Percentiles rank a stretch among this genome's conserved stretches.
Evolutionary conservation across 2,113 vertebrate genomes (phyloP).

Genomic region (Gallinago paraguaiae): DNA sequence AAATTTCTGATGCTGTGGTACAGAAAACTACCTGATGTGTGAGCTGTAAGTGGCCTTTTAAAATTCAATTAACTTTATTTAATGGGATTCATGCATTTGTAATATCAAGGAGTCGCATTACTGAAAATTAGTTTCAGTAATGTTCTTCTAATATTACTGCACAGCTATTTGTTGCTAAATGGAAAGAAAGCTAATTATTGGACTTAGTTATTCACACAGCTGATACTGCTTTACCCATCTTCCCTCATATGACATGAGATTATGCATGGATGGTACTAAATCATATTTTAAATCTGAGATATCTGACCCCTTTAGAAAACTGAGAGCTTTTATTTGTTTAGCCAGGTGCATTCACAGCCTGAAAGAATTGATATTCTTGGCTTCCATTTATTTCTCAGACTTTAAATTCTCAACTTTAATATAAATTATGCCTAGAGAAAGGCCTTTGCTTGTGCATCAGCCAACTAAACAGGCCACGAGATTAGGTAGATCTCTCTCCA

Average conservation of each 20-base stretch:
- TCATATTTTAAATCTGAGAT: background rate
- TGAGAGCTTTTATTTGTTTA: background rate
- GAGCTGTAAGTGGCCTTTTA: slow-evolving; percentile 60
- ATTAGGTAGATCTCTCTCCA: background rate
- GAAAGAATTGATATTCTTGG: background rate
- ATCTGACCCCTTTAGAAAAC: background rate
- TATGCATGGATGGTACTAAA: background rate
- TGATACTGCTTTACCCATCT: background rate
- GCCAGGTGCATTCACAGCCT: background rate
- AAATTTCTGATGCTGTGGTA: slow-evolving; percentile 32
- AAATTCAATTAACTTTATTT: slow-evolving; percentile 74
- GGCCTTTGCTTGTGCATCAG: background rate
- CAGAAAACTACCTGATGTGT: slow-evolving; percentile 61
- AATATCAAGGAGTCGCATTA: slow-evolving; percentile 68
- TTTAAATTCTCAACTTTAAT: background rate
- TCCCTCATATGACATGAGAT: background rate
- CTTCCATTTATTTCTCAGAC: background rate
- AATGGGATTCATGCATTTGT: slow-evolving; percentile 65
- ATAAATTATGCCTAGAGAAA: background rate
- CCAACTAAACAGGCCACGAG: background rate
- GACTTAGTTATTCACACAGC: background rate
- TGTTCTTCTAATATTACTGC: slow-evolving; percentile 53
- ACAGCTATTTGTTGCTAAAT: slow-evolving; percentile 59
- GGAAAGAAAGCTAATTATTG: slow-evolving; percentile 48
- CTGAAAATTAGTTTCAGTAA: slow-evolving; percentile 70